These are phyloP conservation scores for Parnassius glacialis DNA, from an alignment of 2,888 invertebrate genomes.

Conservation along the genomic window DNA sequence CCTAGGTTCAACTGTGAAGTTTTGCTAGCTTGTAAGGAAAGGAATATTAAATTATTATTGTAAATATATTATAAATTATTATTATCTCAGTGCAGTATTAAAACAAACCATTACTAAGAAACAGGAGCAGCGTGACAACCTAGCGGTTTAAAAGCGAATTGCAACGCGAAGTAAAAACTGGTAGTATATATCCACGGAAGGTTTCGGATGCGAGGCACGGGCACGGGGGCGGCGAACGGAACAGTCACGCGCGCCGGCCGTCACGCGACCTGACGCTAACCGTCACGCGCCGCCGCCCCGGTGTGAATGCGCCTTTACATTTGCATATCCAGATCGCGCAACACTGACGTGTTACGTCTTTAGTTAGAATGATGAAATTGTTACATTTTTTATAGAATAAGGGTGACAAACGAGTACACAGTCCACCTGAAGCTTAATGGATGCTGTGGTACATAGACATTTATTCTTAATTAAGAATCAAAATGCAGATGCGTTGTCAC, in stretches of 20 bases:
- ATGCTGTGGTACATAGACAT: too few species aligned
- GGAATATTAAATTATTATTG: background rate
- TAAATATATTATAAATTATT: too few species aligned
- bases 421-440: too few species aligned
- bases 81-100: too few species aligned
- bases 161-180: constrained; percentile 57
- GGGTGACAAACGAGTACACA: too few species aligned
- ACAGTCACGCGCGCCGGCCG: constrained; percentile 53
- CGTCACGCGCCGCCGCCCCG: constrained; percentile 51
- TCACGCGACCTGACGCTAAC: constrained; percentile 36
- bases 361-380: background rate
- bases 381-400: background rate
- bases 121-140: constrained; percentile 35
- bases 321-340: constrained; percentile 48
- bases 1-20: background rate
- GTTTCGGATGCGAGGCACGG: constrained; percentile 67
- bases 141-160: constrained; percentile 70
- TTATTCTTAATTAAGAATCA: too few species aligned
- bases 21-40: background rate
- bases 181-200: constrained; percentile 43
- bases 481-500: too few species aligned
- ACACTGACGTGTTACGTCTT: background rate
- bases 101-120: background rate
- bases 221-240: constrained; percentile 70
- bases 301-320: constrained; percentile 69